Evolutionary conservation across 2,113 vertebrate genomes (phyloP).

Genomic region (Oenanthe oenanthe): DNA sequence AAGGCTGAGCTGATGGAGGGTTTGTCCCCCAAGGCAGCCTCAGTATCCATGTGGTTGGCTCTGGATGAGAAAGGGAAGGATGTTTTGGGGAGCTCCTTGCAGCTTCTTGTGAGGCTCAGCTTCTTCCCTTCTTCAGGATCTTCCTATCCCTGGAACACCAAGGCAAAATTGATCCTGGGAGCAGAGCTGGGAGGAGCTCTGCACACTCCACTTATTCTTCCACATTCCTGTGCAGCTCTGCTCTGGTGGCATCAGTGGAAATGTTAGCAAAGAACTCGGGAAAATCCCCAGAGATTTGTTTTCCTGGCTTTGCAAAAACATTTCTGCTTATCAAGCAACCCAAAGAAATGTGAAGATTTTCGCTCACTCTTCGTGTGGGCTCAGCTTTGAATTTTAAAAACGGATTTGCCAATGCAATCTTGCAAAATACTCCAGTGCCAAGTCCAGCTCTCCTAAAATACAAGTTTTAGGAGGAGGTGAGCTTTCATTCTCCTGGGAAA

Average conservation of each 20-base stretch:
- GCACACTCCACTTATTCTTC: not conserved
- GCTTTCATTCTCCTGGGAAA: not conserved
- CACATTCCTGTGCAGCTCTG: not conserved
- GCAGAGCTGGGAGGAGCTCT: not conserved
- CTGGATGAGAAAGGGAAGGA: not conserved
- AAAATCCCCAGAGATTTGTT: constrained; percentile 13
- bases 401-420: constrained; percentile 27
- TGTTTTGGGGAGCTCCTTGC: not conserved
- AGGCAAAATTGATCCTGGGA: not conserved
- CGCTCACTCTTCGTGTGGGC: constrained; percentile 20
- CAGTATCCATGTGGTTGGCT: accelerated
- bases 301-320: constrained; percentile 13
- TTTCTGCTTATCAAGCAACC: constrained; percentile 51
- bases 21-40: accelerated
- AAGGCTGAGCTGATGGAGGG: not conserved
- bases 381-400: constrained; percentile 36
- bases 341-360: constrained; percentile 1
- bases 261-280: not conserved
- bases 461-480: constrained; percentile 17
- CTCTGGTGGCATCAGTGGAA: not conserved
- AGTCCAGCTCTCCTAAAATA: constrained; percentile 6
- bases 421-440: not conserved
- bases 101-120: not conserved
- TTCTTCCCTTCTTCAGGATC: not conserved
- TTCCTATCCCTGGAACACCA: not conserved